phyloP scores from a whole-genome alignment of 1,140 invertebrate species.

The Metaphire vulgaris region DNA sequence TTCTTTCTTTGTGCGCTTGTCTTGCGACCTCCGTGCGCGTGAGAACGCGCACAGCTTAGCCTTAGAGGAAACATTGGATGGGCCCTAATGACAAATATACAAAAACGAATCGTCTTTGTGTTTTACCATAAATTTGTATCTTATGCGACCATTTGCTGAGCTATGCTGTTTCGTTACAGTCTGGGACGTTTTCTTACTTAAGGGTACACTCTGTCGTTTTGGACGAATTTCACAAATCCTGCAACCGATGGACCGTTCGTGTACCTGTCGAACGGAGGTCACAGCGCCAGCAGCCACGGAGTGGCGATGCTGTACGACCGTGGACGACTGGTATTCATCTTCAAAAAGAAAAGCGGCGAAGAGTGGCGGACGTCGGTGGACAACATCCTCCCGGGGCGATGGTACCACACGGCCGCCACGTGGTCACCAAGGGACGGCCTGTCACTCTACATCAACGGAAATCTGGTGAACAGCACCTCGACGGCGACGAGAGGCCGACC shows the following conservation, averaged over 20 bases:
- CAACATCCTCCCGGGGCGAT: conserved; percentile 40
- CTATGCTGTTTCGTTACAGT: too few species aligned
- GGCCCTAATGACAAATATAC: too few species aligned
- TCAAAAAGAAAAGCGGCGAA: conserved; percentile 23
- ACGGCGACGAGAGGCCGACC: background rate
- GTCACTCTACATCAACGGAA: conserved; percentile 42
- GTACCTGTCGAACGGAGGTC: conserved; percentile 49
- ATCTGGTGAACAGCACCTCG: conserved; percentile 30
- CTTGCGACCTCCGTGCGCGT: too few species aligned
- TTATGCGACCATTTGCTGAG: too few species aligned
- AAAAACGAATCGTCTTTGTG: too few species aligned
- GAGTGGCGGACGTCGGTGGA: conserved; percentile 39
- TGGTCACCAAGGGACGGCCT: conserved; percentile 39
- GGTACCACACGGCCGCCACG: conserved; percentile 47
- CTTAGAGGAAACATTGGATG: too few species aligned
- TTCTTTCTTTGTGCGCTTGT: too few species aligned
- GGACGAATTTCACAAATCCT: conserved; percentile 41
- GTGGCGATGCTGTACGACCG: conserved; percentile 45
- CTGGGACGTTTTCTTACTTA: too few species aligned
- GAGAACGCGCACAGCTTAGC: too few species aligned
- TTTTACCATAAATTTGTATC: too few species aligned
- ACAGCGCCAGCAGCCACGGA: conserved; percentile 41
- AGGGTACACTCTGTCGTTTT: conserved; percentile 49
- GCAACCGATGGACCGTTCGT: conserved; percentile 35
- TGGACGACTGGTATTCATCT: conserved; percentile 24